Conservation (phyloP, 2,113 vertebrate species). For the Aplodontia rufa region DNA sequence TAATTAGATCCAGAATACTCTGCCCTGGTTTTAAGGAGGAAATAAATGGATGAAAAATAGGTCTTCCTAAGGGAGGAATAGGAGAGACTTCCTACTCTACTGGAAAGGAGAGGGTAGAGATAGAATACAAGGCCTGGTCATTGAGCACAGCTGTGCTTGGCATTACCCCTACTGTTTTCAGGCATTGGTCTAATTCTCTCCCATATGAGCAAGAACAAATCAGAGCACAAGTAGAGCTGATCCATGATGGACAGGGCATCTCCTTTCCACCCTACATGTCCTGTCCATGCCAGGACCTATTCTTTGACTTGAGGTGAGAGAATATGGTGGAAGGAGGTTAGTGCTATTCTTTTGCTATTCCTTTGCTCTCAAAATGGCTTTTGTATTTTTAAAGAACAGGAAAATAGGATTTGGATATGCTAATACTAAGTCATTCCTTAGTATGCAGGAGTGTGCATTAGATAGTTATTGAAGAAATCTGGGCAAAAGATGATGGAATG, state of each 20-base stretch:
- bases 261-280: background rate
- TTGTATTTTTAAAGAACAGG: background rate
- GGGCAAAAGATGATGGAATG: background rate
- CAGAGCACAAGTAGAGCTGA: background rate
- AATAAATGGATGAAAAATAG: background rate
- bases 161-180: background rate
- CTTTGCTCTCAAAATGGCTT: background rate
- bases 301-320: background rate
- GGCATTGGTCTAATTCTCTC: background rate
- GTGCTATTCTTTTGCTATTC: background rate
- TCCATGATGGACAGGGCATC: background rate
- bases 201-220: background rate
- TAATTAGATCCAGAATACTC: background rate
- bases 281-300: background rate
- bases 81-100: background rate
- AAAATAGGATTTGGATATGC: background rate
- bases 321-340: background rate
- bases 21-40: background rate
- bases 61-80: background rate
- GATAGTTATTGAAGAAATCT: background rate
- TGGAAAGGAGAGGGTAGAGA: background rate
- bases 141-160: background rate
- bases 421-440: background rate
- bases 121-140: background rate
- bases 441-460: background rate